Evolutionary conservation across 2,113 vertebrate genomes (phyloP).

Genomic region (Oncorhynchus nerka): DNA sequence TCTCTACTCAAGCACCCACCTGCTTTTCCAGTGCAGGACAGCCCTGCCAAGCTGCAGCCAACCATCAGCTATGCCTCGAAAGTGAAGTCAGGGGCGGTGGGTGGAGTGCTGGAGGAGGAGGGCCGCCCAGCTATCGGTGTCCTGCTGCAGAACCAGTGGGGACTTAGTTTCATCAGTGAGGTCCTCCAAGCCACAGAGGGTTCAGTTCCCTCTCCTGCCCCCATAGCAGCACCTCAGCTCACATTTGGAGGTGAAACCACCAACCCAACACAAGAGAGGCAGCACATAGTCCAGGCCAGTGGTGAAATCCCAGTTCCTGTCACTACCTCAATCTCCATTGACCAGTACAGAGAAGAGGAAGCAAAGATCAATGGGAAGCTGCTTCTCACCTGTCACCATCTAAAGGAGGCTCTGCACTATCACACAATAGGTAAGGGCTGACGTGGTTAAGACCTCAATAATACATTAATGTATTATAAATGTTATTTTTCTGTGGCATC

Average conservation of each 20-base stretch:
- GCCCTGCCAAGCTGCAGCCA: slow-evolving; percentile 82
- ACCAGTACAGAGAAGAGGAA: slow-evolving; percentile 29
- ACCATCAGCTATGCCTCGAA: slow-evolving; percentile 85
- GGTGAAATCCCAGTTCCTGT: slow-evolving; percentile 32
- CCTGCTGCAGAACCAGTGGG: slow-evolving; percentile 84
- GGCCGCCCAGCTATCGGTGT: slow-evolving; percentile 77
- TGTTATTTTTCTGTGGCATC: background rate
- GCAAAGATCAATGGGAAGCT: slow-evolving; percentile 65
- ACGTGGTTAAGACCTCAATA: background rate
- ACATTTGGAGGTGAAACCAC: slow-evolving; percentile 34
- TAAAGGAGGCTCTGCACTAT: slow-evolving; percentile 74
- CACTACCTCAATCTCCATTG: slow-evolving; percentile 19
- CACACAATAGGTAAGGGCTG: slow-evolving; percentile 69
- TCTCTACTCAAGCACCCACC: slow-evolving; percentile 80
- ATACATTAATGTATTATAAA: background rate
- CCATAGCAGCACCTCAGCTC: slow-evolving; percentile 15
- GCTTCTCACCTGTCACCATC: slow-evolving; percentile 74
- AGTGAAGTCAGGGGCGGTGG: slow-evolving; percentile 76
- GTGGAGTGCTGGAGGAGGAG: slow-evolving; percentile 54
- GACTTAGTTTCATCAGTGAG: slow-evolving; percentile 84
- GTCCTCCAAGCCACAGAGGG: slow-evolving; percentile 31
- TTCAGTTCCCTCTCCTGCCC: background rate
- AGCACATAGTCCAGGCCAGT: slow-evolving; percentile 13
- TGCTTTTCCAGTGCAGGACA: slow-evolving; percentile 83
- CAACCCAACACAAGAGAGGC: slow-evolving; percentile 26